Base-by-base conservation (phyloP, 2,113 vertebrate genomes). In the Ahaetulla prasina region DNA sequence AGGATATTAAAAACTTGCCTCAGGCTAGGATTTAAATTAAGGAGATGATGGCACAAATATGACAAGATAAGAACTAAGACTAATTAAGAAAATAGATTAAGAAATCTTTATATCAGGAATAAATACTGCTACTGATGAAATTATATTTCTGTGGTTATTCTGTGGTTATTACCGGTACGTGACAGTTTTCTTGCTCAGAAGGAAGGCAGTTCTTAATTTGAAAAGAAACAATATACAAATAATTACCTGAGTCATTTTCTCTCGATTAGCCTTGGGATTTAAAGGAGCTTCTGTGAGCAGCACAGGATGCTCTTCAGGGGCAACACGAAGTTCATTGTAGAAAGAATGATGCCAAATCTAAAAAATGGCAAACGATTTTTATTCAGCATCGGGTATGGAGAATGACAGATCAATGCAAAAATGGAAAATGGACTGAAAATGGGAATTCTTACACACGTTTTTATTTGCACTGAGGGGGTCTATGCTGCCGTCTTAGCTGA, bases 341-440 rank as follows among this genome's bases (percentile, higher is more conserved):
- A 95, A 97, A 45, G 95, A 96, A 88, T 95, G 97, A 88, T 97
- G 95, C 95, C 97, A 97, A 91, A 96, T 96, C 96, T 97, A 88
- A 68, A 91, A 49, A 39, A 9, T 1, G 88, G 55, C 91, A 49
- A 74, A 25, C 1, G 89, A 80, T 80, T 52, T 54, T 88, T 18
- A 8, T 10, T 0, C 1, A 8, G 57, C n/a, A 43, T 25, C 11
- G 2, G 3, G 11, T 49, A 45, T 27, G 12, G 43, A 86, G 85
- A 86, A 86, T 47, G 43, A 49, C 43, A 85, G 5, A 74, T 35
- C n/a, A 35, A 8, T 35, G 63, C 10, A 74, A 74, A 74, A 80
- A 80, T 39, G 68, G 6, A 74, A 74, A 74, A 74, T 35, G 68
- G 63, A 18, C n/a, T 39, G n/a, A 80, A 80, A 80, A 80, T 80